Evolutionary conservation across 2,888 invertebrate genomes (phyloP).

Genomic region (Nomada ferruginata): DNA sequence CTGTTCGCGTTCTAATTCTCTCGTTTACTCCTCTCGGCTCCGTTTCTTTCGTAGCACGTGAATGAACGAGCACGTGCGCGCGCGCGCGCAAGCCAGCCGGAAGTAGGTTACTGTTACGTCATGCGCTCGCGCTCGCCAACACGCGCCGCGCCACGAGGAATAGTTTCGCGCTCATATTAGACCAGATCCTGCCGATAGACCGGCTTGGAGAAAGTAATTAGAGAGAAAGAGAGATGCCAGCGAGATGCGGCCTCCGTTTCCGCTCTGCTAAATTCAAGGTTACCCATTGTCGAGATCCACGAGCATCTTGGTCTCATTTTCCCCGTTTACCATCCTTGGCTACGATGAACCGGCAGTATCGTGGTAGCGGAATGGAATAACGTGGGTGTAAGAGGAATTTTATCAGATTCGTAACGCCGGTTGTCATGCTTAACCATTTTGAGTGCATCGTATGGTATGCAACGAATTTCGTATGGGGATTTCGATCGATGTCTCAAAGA

Average conservation of each 20-base stretch:
- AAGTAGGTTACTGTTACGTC: conserved; percentile 76
- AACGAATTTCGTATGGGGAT: too few species aligned
- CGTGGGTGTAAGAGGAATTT: background rate
- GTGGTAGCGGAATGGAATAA: background rate
- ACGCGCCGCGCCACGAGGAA: conserved; percentile 43
- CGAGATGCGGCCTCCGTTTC: conserved; percentile 77
- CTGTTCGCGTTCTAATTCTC: conserved; percentile 47
- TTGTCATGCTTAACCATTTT: too few species aligned
- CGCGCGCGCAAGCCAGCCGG: conserved; percentile 45
- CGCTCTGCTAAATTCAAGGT: conserved; percentile 83
- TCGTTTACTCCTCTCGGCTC: conserved; percentile 25
- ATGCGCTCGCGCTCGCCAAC: conserved; percentile 51
- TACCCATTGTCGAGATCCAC: conserved; percentile 69
- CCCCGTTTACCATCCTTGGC: conserved; percentile 10
- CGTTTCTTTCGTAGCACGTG: conserved; percentile 65
- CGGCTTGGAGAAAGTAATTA: conserved; percentile 82
- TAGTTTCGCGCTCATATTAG: conserved; percentile 79
- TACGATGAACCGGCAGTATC: background rate
- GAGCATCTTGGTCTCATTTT: background rate
- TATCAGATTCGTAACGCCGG: too few species aligned
- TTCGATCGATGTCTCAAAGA: too few species aligned
- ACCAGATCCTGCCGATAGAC: conserved; percentile 77
- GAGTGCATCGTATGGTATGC: background rate
- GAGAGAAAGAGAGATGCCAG: conserved; percentile 66
- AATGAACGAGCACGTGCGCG: conserved; percentile 54